phyloP scores from a whole-genome alignment of 2,888 invertebrate genomes.

The Eupithecia exiguata region DNA sequence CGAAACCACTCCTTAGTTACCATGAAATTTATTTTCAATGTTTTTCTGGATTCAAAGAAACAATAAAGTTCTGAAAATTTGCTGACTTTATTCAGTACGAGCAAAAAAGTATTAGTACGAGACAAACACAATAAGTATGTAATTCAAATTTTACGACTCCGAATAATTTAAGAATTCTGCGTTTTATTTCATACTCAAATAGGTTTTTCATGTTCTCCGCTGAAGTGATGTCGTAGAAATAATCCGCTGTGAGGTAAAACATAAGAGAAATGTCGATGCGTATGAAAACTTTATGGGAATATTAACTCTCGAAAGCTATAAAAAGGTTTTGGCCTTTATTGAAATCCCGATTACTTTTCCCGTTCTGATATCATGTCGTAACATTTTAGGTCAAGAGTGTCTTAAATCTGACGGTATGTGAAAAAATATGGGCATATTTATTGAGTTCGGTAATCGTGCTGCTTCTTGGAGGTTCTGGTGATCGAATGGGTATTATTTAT shows the following conservation, averaged over 20 bases:
- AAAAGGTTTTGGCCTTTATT: constrained; percentile 27
- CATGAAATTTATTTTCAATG: neutral
- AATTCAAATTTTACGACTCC: neutral
- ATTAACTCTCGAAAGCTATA: constrained; percentile 29
- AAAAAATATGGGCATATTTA: constrained; percentile 16
- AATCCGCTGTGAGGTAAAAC: constrained; percentile 35
- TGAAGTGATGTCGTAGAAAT: constrained; percentile 37
- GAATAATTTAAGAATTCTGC: neutral
- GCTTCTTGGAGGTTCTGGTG: neutral
- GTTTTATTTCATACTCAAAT: constrained; percentile 20
- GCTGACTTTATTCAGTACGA: no score
- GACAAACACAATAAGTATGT: neutral
- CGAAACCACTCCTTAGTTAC: neutral
- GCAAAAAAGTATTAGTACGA: neutral
- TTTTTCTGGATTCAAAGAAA: no score
- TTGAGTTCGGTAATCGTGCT: constrained; percentile 9
- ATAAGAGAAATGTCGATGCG: constrained; percentile 32
- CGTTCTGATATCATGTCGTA: constrained; percentile 17
- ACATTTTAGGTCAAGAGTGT: constrained; percentile 17
- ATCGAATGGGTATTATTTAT: neutral
- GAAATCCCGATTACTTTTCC: constrained; percentile 25
- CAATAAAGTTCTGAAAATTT: no score
- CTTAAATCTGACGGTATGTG: constrained; percentile 11
- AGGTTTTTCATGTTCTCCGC: constrained; percentile 36
- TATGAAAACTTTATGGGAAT: constrained; percentile 38